These are phyloP conservation scores for Prunella fulvescens DNA, from an alignment of 2,113 vertebrate species.

Conservation along the genomic window DNA sequence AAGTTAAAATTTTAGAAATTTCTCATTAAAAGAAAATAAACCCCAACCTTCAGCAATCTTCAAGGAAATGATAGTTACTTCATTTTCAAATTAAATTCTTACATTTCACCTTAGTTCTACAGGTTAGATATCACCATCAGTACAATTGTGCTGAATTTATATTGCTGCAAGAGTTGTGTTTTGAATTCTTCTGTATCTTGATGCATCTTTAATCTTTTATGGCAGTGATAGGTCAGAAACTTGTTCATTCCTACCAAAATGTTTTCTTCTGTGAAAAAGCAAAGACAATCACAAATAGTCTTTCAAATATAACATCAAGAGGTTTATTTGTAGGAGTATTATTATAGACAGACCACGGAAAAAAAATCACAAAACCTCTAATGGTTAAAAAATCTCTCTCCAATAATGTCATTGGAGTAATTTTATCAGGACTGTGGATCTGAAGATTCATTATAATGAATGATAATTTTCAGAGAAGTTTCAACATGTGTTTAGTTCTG, in stretches of 20 bases:
- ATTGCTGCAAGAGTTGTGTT: background rate
- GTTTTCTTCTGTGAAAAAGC: background rate
- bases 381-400: background rate
- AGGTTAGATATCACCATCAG: background rate
- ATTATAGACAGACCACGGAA: background rate
- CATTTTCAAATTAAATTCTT: background rate
- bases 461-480: background rate
- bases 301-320: background rate
- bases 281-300: background rate
- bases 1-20: background rate
- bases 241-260: background rate
- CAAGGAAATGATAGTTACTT: background rate
- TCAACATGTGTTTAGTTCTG: background rate
- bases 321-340: background rate
- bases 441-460: background rate
- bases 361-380: background rate
- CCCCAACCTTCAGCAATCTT: fast-evolving
- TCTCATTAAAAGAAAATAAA: background rate
- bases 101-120: background rate
- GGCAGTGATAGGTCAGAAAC: background rate
- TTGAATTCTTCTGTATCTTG: background rate
- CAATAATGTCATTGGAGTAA: background rate
- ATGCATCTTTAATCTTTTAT: background rate
- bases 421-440: background rate
- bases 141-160: background rate